Base-by-base conservation (phyloP, 2,888 invertebrate species). In the Lissonota sp. region DNA sequence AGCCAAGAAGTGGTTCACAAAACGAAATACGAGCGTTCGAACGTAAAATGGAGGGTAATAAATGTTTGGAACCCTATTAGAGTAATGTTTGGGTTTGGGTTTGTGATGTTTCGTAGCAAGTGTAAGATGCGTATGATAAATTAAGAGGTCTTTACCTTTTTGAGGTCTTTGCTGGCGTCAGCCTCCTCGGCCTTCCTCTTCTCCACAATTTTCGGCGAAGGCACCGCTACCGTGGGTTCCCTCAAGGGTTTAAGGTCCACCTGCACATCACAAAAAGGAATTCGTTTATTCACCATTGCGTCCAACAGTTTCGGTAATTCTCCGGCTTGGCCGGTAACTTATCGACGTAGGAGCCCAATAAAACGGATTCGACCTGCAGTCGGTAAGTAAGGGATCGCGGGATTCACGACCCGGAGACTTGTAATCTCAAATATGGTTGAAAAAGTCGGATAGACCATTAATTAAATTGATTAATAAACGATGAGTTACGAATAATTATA, bases 151-250 rank as follows among this genome's bases (percentile, higher is more conserved):
- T 93, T 92, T 93, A 97, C 97, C 96, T 97, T 97, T 94, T 97
- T 97, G 88, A 97, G 94, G 93, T 97, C 97, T 92, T 97, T 97
- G 91, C 96, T 96, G 86, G 96, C 95, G 85, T 97, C 97, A 1
- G 95, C 95, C 88, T 97, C 97, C 89, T 97, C 97, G 10, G 96
- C 96, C 94, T 97, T 97, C 87, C 97, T 93, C 91, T 97, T 97
- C 91, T 97, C 97, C 70, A 96, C 95, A 85, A 92, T 87, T 85
- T 92, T 92, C 58, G 91, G 89, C 72, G 91, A 87, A 71, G 91
- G 90, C 10, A 91, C 89, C 14, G 90, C 88, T 81, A 91, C 90
- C 75, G 90, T 84, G 55, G 92, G 86, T 82, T 92, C 92, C 39
- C 92, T 86, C 60, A 92, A 85, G 5, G 92, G 92, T 82, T 92